Conservation (phyloP, 2,888 invertebrate genomes). For the Lithophane ornitopus region DNA sequence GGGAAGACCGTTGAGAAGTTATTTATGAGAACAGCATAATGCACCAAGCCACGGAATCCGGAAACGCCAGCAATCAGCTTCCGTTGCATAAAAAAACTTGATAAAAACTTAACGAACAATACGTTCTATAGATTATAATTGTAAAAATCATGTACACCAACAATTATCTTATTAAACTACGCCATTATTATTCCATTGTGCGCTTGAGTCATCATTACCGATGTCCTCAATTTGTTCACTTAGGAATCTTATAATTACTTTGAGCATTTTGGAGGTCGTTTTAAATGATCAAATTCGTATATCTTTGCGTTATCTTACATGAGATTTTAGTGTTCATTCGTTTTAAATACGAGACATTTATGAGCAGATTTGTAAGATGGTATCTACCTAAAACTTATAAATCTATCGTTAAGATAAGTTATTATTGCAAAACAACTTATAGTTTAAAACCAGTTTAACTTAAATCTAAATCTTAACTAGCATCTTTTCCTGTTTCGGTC, state of each 20-base stretch:
- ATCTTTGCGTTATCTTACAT: background rate
- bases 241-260: slow-evolving; percentile 43
- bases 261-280: slow-evolving; percentile 43
- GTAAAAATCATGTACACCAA: slow-evolving; percentile 4
- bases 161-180: slow-evolving; percentile 38
- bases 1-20: background rate
- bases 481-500: background rate
- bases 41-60: slow-evolving; percentile 7
- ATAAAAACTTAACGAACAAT: slow-evolving; percentile 18
- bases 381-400: background rate
- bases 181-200: slow-evolving; percentile 35
- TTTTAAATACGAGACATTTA: slow-evolving; percentile 1
- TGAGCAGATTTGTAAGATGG: slow-evolving; percentile 5
- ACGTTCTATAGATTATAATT: slow-evolving; percentile 9
- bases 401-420: background rate
- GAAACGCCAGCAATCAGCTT: slow-evolving; percentile 14
- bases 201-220: background rate
- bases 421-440: background rate
- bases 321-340: slow-evolving; percentile 5
- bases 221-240: slow-evolving; percentile 23
- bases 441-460: background rate
- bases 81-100: slow-evolving; percentile 29
- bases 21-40: background rate
- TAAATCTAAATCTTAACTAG: background rate
- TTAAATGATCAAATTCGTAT: slow-evolving; percentile 12